A percentile compares a stretch with the other conserved stretches of the same genome.
Conservation (phyloP, 2,113 vertebrate species). For the Tretioscincus oriximinensis region DNA sequence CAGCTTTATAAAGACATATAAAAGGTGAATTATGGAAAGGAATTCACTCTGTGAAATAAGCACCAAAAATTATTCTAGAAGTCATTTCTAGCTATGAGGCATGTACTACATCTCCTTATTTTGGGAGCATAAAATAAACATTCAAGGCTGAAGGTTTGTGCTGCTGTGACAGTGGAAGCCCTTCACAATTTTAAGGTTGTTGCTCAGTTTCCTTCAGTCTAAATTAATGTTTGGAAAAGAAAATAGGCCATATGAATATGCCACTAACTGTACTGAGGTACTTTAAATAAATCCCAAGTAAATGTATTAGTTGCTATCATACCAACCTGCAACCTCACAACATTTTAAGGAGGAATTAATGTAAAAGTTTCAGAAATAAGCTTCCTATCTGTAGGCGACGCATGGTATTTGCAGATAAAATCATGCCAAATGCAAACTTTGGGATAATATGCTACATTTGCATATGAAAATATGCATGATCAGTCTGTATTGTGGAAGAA, state of each 20-base stretch:
- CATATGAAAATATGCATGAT: no score
- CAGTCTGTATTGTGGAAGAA: no score
- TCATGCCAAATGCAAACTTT: background rate
- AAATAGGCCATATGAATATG: background rate
- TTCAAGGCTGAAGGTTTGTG: background rate
- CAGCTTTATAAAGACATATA: background rate
- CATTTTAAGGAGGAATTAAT: background rate
- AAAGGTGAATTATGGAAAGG: background rate
- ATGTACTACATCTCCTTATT: background rate
- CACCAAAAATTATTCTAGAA: background rate
- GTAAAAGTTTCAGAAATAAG: background rate
- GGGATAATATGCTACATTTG: no score
- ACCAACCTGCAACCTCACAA: background rate
- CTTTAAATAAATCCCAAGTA: background rate
- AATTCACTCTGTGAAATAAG: background rate
- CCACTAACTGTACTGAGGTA: background rate
- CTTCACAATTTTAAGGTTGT: background rate
- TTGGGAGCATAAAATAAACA: background rate
- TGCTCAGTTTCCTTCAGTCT: background rate
- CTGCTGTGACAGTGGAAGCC: background rate
- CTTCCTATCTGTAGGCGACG: background rate
- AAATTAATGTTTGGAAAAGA: constrained; percentile 6
- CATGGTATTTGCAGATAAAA: background rate
- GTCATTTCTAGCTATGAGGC: background rate
- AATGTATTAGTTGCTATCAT: background rate